A percentile compares a stretch with the other conserved stretches of the same genome.
Evolutionary conservation across 2,797 vertebrate species (phyloP).

Genomic region (Notamacropus eugenii): DNA sequence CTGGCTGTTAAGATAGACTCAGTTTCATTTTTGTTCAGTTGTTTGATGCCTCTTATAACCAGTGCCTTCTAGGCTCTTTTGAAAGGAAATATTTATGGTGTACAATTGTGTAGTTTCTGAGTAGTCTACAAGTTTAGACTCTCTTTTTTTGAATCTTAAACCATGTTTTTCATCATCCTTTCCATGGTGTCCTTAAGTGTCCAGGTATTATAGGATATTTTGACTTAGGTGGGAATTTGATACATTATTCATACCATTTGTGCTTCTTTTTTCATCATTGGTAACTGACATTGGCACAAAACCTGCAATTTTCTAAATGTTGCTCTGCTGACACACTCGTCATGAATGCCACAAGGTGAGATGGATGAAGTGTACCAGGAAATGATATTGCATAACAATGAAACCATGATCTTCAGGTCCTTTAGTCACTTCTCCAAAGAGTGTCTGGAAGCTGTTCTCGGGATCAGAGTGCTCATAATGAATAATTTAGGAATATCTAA

Average conservation of each 20-base stretch:
- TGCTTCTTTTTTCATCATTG: neutral
- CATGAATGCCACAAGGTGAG: neutral
- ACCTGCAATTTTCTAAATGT: neutral
- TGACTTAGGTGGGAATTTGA: neutral
- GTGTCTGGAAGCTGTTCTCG: neutral
- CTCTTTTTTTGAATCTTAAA: neutral
- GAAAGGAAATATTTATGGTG: neutral
- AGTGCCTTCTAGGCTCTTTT: neutral
- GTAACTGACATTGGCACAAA: neutral
- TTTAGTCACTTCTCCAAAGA: neutral
- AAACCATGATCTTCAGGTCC: neutral
- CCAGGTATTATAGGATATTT: neutral
- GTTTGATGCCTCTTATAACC: neutral
- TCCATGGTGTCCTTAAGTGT: neutral
- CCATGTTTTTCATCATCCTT: neutral
- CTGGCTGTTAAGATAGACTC: neutral
- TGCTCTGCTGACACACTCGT: neutral
- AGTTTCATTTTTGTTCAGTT: neutral
- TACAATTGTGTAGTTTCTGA: neutral
- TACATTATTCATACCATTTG: neutral
- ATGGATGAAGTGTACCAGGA: neutral
- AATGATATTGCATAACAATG: neutral
- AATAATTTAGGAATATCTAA: neutral
- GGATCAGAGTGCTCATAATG: neutral
- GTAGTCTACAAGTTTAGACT: neutral